A percentile compares a stretch with the other conserved stretches of the same genome.
These are phyloP conservation scores for Brachionus koreanus DNA, from an alignment of 1,140 invertebrate genomes.

Conservation along the genomic window DNA sequence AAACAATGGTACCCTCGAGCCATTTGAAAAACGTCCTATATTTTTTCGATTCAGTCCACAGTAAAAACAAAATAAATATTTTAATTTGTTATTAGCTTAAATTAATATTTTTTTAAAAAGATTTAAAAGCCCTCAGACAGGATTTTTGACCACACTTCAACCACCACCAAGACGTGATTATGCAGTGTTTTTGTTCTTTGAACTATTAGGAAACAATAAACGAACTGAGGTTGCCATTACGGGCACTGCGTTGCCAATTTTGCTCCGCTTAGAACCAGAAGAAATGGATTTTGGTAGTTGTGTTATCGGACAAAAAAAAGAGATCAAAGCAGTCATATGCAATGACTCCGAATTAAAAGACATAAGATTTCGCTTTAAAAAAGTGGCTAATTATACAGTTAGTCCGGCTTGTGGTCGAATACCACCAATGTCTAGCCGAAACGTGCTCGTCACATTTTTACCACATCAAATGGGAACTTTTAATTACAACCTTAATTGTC, in stretches of 20 bases:
- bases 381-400: slow-evolving; percentile 55
- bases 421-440: slow-evolving; percentile 50
- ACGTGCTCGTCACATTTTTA: slow-evolving; percentile 56
- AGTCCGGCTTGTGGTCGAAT: slow-evolving; percentile 54
- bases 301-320: slow-evolving; percentile 53
- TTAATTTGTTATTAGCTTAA: not conserved
- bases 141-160: slow-evolving; percentile 51
- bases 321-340: slow-evolving; percentile 51
- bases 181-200: slow-evolving; percentile 55
- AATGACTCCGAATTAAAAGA: slow-evolving; percentile 54
- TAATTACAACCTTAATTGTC: slow-evolving; percentile 31
- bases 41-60: slow-evolving; percentile 58
- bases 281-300: slow-evolving; percentile 56
- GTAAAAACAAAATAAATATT: slow-evolving; percentile 47
- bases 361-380: slow-evolving; percentile 52
- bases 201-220: slow-evolving; percentile 51
- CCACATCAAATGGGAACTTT: slow-evolving; percentile 53
- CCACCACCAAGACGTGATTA: slow-evolving; percentile 56
- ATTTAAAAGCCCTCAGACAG: slow-evolving; percentile 53
- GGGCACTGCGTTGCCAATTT: slow-evolving; percentile 56
- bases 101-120: slow-evolving; percentile 48
- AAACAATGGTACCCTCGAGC: slow-evolving; percentile 54
- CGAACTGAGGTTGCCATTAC: slow-evolving; percentile 55
- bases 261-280: slow-evolving; percentile 51
- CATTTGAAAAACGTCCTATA: slow-evolving; percentile 57